phyloP scores from a whole-genome alignment of 2,888 invertebrate species.

The Plemyria rubiginata region DNA sequence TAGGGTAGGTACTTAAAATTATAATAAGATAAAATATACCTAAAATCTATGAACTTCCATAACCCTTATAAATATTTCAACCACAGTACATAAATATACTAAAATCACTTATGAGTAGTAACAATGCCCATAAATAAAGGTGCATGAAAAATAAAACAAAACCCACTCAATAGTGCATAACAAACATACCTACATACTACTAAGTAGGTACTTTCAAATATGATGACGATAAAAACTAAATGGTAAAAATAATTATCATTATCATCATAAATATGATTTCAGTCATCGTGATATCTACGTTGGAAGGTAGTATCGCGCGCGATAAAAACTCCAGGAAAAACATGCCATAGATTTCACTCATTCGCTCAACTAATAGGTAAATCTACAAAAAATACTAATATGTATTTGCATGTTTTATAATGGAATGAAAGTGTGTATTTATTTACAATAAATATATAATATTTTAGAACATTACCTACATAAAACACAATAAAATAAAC shows the following conservation, averaged over 20 bases:
- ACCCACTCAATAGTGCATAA: constrained; percentile 75
- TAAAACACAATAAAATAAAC: constrained; percentile 22
- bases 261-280: constrained; percentile 41
- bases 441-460: constrained; percentile 26
- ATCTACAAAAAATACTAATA: constrained; percentile 4
- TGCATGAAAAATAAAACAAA: constrained; percentile 72
- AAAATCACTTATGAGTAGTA: constrained; percentile 60
- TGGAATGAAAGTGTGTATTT: constrained; percentile 30
- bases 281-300: constrained; percentile 43
- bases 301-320: constrained; percentile 31
- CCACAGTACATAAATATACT: constrained; percentile 61
- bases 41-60: constrained; percentile 63
- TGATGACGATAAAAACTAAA: constrained; percentile 34
- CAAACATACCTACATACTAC: constrained; percentile 64
- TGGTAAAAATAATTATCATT: constrained; percentile 36
- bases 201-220: constrained; percentile 31
- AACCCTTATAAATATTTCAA: constrained; percentile 75
- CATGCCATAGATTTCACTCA: constrained; percentile 26
- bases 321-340: constrained; percentile 43
- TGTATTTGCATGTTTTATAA: constrained; percentile 29
- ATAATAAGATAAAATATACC: constrained; percentile 48
- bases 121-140: constrained; percentile 77
- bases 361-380: constrained; percentile 29
- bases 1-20: constrained; percentile 25
- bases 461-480: constrained; percentile 17